A percentile compares a stretch with the other conserved stretches of the same genome.
phyloP scores from a whole-genome alignment of 2,888 invertebrate genomes.

The Leptinotarsa juncta region DNA sequence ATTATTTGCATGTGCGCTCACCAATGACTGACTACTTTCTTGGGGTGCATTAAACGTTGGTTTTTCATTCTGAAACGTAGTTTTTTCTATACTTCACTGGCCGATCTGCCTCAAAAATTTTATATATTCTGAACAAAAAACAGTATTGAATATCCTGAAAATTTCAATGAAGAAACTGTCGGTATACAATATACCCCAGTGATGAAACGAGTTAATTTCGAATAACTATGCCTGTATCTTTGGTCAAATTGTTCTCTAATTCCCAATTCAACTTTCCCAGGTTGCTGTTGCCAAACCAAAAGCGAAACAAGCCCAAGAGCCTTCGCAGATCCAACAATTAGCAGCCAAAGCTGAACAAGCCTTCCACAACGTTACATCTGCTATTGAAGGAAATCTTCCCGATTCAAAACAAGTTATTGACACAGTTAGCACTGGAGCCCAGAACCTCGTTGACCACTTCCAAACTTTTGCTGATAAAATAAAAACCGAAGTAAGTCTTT shows the following conservation, averaged over 20 bases:
- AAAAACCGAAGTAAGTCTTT: conserved; percentile 55
- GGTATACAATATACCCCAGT: too few species aligned
- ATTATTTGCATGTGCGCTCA: too few species aligned
- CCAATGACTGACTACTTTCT: too few species aligned
- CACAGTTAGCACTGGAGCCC: conserved; percentile 55
- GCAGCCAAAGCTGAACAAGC: conserved; percentile 51
- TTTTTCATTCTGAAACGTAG: too few species aligned
- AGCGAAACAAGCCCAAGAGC: conserved; percentile 42
- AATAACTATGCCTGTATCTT: background rate
- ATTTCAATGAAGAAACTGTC: too few species aligned
- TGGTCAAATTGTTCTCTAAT: background rate
- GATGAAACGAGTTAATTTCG: too few species aligned
- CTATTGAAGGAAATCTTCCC: conserved; percentile 53
- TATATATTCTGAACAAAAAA: too few species aligned
- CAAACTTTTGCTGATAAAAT: conserved; percentile 55
- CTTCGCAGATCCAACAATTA: conserved; percentile 52
- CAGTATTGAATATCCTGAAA: too few species aligned
- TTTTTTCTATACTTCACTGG: too few species aligned
- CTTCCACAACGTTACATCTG: conserved; percentile 53
- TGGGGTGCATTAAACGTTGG: too few species aligned
- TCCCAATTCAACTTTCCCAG: background rate
- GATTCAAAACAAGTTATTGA: conserved; percentile 57
- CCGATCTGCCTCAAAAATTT: too few species aligned
- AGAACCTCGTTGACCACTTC: conserved; percentile 56
- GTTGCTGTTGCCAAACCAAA: conserved; percentile 46